These are phyloP conservation scores for Patiria pectinifera DNA, from an alignment of 53 echinoderm and acorn worm genomes.

Conservation along the genomic window DNA sequence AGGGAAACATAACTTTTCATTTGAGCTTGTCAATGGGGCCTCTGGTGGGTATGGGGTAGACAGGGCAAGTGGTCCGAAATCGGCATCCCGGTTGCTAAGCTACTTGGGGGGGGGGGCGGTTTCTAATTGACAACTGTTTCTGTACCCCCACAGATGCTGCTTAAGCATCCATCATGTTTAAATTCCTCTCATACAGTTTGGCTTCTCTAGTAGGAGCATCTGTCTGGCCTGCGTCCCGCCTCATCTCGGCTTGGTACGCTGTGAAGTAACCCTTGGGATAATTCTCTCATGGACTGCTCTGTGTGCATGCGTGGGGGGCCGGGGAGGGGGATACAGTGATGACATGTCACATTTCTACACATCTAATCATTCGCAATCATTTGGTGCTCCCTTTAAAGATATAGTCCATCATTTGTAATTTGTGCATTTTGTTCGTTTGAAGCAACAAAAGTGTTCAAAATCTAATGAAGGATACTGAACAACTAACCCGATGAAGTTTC, in stretches of 20 bases:
- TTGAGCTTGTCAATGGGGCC: neutral
- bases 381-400: too few species aligned
- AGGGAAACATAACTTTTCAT: neutral
- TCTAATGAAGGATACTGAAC: too few species aligned
- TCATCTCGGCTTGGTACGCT: neutral
- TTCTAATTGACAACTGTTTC: neutral
- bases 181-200: neutral
- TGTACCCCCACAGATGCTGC: neutral
- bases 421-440: too few species aligned
- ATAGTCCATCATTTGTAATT: too few species aligned
- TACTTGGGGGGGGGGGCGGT: neutral
- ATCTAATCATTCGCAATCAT: neutral
- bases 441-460: too few species aligned
- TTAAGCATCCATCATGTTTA: neutral
- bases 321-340: neutral
- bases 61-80: neutral
- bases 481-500: too few species aligned
- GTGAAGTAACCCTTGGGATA: neutral
- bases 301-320: too few species aligned
- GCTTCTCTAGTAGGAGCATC: neutral
- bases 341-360: neutral
- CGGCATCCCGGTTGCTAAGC: constrained; percentile 10
- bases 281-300: neutral
- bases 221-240: neutral
- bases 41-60: neutral